A percentile compares a stretch with the other conserved stretches of the same genome.
Evolutionary conservation across 2,888 invertebrate genomes (phyloP).

Genomic region (Salticus scenicus): DNA sequence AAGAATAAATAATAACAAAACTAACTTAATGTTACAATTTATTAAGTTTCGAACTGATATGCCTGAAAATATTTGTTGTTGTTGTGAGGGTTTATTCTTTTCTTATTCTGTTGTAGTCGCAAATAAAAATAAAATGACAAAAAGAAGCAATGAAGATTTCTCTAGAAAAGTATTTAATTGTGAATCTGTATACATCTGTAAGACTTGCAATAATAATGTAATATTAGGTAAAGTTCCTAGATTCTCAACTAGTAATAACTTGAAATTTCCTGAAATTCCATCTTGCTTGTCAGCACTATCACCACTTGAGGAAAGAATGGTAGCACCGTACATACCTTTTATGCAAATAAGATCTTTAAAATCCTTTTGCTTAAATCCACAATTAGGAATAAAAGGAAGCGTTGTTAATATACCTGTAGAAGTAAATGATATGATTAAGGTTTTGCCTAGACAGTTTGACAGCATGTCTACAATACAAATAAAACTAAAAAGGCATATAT

Average conservation of each 20-base stretch:
- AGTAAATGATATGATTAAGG: background rate
- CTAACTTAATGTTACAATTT: background rate
- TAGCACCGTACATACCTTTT: background rate
- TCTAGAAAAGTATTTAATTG: background rate
- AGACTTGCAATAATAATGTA: background rate
- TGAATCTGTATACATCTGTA: background rate
- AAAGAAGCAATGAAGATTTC: background rate
- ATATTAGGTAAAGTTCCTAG: background rate
- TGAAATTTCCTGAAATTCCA: background rate
- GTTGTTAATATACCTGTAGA: background rate
- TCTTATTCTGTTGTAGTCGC: background rate
- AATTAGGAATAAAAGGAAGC: background rate
- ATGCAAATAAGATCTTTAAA: background rate
- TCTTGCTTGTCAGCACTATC: background rate
- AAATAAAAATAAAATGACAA: background rate
- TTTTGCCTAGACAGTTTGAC: constrained; percentile 5
- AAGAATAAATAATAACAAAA: background rate
- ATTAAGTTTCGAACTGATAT: too few species aligned
- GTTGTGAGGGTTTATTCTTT: background rate
- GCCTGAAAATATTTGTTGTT: too few species aligned
- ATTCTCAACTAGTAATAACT: background rate
- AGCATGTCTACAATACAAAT: background rate
- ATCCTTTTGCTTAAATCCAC: background rate
- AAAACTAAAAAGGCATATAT: background rate
- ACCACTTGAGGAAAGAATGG: background rate